Evolutionary conservation across 2,888 invertebrate genomes (phyloP), one percentile per base, ranked within the genome.

Genomic region (Polyploca ridens): DNA sequence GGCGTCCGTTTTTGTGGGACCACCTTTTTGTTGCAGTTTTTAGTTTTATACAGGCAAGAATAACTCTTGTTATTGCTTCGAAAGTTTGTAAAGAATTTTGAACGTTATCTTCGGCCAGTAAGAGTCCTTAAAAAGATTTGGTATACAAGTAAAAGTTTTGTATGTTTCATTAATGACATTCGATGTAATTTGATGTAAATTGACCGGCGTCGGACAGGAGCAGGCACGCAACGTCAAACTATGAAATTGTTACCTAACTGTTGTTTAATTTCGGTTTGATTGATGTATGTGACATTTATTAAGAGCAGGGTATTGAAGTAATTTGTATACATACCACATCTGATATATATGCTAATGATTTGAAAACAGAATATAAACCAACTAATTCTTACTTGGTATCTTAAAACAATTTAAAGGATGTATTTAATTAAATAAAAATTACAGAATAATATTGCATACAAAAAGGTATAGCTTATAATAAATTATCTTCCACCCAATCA

Each of bases 211-310:
- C 84, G 79, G 85, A 85, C 86, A 82, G 85, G 78, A 79, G 84
- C 83, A 76, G 73, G 81, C 93, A 93, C 91, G 93, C 93, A 90
- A 92, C 90, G 93, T 92, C 93, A 90, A n/a, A 90, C 93, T 92
- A 89, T 41, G 88, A 90, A 90, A 92, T 91, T 90, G 89, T 90
- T 88, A 91, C 88, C 86, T 85, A 85, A 86, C 82, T 88, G 84
- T 87, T 85, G 84, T 88, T 81, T 84, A 85, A 86, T 85, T 84
- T 78, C 72, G 74, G 66, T 73, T 77, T 92, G 90, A 92, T 92
- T 90, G 84, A 92, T 92, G 90, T 81, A 75, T 77, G 68, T 64
- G 71, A 77, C 75, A 76, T 77, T 77, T 77, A 76, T 70, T 69
- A 63, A 69, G 70, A 64, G 13, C 44, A 58, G 8, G 1, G 14